Percentiles rank a stretch among this genome's conserved stretches.
phyloP scores from a whole-genome alignment of 1,140 invertebrate species.

The Orchesella cincta region DNA sequence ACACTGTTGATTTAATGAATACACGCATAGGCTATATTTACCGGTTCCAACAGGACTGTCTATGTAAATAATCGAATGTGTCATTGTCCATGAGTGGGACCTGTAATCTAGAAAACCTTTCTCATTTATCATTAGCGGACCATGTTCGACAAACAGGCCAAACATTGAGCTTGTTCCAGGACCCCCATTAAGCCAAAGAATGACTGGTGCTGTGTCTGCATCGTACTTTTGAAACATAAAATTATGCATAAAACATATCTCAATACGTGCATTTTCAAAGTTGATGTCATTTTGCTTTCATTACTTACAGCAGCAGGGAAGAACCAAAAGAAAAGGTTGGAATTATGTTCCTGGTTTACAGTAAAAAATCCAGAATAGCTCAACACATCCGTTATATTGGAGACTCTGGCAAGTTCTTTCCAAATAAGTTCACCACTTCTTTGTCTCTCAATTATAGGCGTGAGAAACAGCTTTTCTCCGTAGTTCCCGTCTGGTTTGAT shows the following conservation, averaged over 20 bases:
- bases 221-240: constrained; percentile 49
- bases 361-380: constrained; percentile 73
- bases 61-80: constrained; percentile 56
- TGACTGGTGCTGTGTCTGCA: constrained; percentile 56
- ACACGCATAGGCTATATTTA: neutral
- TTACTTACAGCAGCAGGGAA: constrained; percentile 68
- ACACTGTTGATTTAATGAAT: neutral
- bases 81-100: constrained; percentile 58
- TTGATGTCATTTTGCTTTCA: neutral
- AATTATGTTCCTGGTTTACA: constrained; percentile 73
- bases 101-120: constrained; percentile 58
- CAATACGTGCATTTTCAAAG: too few species aligned
- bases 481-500: constrained; percentile 6
- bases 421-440: constrained; percentile 37
- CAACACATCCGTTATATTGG: constrained; percentile 52
- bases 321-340: constrained; percentile 88
- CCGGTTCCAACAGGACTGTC: constrained; percentile 37
- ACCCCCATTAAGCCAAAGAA: constrained; percentile 63
- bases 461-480: constrained; percentile 60
- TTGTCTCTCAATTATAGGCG: constrained; percentile 58
- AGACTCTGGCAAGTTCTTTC: constrained; percentile 55
- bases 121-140: constrained; percentile 58
- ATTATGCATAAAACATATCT: neutral
- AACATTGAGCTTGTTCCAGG: constrained; percentile 61
- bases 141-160: constrained; percentile 61